Evolutionary conservation across 2,797 vertebrate genomes (phyloP).

Genomic region (Rhinoraja longicauda): DNA sequence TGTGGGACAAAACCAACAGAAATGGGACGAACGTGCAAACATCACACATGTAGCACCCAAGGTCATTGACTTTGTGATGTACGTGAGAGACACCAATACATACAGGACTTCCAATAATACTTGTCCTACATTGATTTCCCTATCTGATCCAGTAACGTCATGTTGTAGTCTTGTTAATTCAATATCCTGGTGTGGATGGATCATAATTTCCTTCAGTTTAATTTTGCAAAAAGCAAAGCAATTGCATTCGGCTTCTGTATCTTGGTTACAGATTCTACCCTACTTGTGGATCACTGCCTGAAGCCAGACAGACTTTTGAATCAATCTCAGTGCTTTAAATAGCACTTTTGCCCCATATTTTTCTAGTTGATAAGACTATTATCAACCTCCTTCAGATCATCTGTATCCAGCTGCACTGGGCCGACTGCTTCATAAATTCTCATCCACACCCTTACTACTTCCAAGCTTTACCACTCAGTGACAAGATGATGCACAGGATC

Average conservation of each 20-base stretch:
- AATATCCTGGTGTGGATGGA: neutral
- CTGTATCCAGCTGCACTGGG: neutral
- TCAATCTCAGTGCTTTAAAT: neutral
- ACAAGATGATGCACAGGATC: too few relatives aligned
- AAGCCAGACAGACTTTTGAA: neutral
- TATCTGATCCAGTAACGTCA: neutral
- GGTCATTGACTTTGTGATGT: neutral
- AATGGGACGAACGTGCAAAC: too few relatives aligned
- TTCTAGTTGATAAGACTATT: neutral
- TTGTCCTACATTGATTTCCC: neutral
- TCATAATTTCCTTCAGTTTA: neutral
- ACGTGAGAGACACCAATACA: neutral
- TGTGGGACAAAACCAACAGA: too few relatives aligned
- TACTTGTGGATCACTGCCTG: neutral
- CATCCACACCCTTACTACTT: neutral
- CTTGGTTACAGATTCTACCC: neutral
- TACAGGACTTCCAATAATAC: neutral
- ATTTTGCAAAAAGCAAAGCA: neutral
- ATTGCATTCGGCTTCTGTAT: neutral
- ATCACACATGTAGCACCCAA: too few relatives aligned
- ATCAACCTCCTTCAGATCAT: neutral
- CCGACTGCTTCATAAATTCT: neutral
- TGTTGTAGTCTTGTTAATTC: neutral
- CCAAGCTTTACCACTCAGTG: too few relatives aligned
- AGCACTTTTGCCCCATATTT: neutral